These are phyloP conservation scores for Onychostoma macrolepis DNA, from an alignment of 2,113 vertebrate species.

Conservation along the genomic window DNA sequence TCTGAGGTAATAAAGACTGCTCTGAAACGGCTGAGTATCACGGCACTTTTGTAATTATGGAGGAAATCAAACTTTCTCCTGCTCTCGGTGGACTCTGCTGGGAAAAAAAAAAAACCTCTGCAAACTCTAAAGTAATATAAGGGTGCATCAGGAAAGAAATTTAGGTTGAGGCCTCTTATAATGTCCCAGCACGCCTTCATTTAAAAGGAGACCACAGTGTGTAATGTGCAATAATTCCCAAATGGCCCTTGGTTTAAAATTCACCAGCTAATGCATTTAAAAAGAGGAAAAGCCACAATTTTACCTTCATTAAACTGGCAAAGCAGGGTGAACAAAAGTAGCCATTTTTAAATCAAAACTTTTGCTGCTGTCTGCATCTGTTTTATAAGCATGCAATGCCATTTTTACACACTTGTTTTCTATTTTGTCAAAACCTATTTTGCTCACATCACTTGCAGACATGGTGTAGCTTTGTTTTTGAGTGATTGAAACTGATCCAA, in stretches of 20 bases:
- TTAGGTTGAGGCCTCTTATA: background rate
- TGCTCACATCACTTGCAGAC: background rate
- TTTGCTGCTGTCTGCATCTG: background rate
- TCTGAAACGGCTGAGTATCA: constrained; percentile 36
- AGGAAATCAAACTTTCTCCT: constrained; percentile 31
- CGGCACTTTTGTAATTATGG: constrained; percentile 41
- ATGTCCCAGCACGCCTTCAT: background rate
- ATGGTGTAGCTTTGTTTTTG: background rate
- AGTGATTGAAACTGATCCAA: background rate
- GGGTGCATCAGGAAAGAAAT: constrained; percentile 22
- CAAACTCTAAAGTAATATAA: constrained; percentile 3
- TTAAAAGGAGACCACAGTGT: constrained; percentile 3
- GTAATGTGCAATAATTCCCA: constrained; percentile 29
- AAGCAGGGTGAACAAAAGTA: background rate
- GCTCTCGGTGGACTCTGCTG: constrained; percentile 20
- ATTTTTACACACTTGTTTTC: background rate
- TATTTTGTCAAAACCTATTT: background rate
- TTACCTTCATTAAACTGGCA: background rate
- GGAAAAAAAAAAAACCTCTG: background rate
- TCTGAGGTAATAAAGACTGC: constrained; percentile 27
- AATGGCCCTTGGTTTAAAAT: constrained; percentile 31
- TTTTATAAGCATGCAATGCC: background rate
- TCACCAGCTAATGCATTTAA: constrained; percentile 5
- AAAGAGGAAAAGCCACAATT: background rate
- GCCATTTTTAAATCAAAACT: background rate